A percentile compares a stretch with the other conserved stretches of the same genome.
These are phyloP conservation scores for Trinectes maculatus DNA, from an alignment of 2,113 vertebrate genomes.

Conservation along the genomic window DNA sequence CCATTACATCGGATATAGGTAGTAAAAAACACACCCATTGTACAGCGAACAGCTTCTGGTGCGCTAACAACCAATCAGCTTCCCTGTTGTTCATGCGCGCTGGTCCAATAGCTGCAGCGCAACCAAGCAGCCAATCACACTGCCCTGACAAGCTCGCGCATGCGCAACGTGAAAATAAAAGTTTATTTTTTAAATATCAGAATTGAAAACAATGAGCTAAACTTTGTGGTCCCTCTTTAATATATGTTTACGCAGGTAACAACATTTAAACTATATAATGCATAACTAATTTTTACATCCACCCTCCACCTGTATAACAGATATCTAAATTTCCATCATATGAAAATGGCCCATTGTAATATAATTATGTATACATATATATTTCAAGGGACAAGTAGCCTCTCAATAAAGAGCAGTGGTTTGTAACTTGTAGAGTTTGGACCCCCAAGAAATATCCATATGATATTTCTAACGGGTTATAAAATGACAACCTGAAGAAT, in stretches of 20 bases:
- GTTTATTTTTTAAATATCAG: not conserved
- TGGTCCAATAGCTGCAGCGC: conserved; percentile 52
- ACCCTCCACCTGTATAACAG: conserved; percentile 26
- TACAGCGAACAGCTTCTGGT: not conserved
- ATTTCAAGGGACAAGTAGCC: conserved; percentile 3
- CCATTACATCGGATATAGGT: not conserved
- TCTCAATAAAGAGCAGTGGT: conserved; percentile 25
- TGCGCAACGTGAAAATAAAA: not conserved
- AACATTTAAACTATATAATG: conserved; percentile 39
- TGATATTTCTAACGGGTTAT: not conserved
- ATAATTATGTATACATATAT: conserved; percentile 26
- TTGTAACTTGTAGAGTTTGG: conserved; percentile 15
- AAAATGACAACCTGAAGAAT: not conserved
- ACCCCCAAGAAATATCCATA: not conserved
- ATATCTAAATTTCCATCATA: conserved; percentile 21
- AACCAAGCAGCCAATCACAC: conserved; percentile 46
- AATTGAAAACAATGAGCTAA: not conserved
- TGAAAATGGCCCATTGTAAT: conserved; percentile 32
- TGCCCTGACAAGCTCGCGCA: not conserved
- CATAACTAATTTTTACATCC: conserved; percentile 29
- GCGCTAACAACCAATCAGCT: conserved; percentile 68
- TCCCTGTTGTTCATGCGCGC: conserved; percentile 32
- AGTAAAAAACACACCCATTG: conserved; percentile 68
- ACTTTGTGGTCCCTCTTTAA: not conserved
- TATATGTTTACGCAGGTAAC: conserved; percentile 19